These are phyloP conservation scores for Chionomys nivalis DNA, from an alignment of 2,113 vertebrate species.

Conservation along the genomic window DNA sequence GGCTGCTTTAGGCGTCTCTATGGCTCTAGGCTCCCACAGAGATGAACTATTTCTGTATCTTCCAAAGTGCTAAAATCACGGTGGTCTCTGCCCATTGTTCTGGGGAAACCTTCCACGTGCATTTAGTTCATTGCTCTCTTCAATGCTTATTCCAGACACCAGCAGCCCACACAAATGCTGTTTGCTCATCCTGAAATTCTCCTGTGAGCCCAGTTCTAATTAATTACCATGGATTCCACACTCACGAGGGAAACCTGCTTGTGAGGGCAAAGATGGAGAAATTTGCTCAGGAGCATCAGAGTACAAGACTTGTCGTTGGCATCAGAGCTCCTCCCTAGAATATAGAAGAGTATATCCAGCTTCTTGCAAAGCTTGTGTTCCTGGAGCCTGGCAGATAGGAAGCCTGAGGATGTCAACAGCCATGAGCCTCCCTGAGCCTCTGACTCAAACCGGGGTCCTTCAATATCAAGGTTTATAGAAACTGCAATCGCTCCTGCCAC, in stretches of 20 bases:
- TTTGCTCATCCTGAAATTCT: conserved; percentile 79
- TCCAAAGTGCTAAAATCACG: background rate
- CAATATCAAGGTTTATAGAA: background rate
- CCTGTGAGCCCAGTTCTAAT: conserved; percentile 79
- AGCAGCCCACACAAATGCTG: conserved; percentile 61
- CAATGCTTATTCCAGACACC: conserved; percentile 37
- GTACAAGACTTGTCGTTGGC: conserved; percentile 70
- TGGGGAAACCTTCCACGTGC: background rate
- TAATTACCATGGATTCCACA: conserved; percentile 83
- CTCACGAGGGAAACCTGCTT: conserved; percentile 81
- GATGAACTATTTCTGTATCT: background rate
- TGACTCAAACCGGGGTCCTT: background rate
- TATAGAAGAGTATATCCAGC: conserved; percentile 47
- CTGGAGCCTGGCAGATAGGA: background rate
- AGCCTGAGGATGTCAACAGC: background rate
- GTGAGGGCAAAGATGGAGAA: conserved; percentile 76
- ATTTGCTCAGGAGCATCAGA: conserved; percentile 81
- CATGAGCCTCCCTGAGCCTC: background rate
- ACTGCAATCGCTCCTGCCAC: background rate
- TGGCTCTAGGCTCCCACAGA: background rate
- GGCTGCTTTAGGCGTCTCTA: background rate
- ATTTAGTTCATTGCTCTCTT: conserved; percentile 17
- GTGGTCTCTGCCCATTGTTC: background rate
- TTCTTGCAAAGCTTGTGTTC: background rate
- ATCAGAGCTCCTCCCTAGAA: conserved; percentile 60